phyloP scores from a whole-genome alignment of 2,113 vertebrate genomes.

The Baryphthengus martii region DNA sequence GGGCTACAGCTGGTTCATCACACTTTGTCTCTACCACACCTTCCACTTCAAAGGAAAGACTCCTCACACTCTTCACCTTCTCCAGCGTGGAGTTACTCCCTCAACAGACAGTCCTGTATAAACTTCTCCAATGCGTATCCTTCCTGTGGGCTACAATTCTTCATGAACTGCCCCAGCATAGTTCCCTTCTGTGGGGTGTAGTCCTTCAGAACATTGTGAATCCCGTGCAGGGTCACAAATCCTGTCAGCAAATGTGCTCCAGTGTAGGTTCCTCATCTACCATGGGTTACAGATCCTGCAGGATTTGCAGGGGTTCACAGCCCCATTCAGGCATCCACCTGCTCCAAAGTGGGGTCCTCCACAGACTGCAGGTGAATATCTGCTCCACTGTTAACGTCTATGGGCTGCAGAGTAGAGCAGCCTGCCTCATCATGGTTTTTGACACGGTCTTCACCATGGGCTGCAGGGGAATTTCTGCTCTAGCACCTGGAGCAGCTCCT shows the following conservation, averaged over 20 bases:
- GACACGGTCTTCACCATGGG: too few relatives aligned
- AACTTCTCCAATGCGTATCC: rapidly evolving
- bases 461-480: rapidly evolving
- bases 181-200: too few relatives aligned
- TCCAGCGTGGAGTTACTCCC: rapidly evolving
- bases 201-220: not conserved
- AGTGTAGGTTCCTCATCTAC: not conserved
- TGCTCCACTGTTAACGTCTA: too few relatives aligned
- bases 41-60: not conserved
- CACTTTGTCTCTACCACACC: not conserved
- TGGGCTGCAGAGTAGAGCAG: too few relatives aligned
- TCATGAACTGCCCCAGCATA: too few relatives aligned
- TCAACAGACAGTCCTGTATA: rapidly evolving
- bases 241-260: too few relatives aligned
- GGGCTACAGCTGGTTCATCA: not conserved
- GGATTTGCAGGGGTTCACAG: too few relatives aligned
- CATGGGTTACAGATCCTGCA: not conserved
- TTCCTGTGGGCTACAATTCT: not conserved
- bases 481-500: rapidly evolving
- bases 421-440: too few relatives aligned
- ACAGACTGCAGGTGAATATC: rapidly evolving
- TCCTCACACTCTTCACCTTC: not conserved
- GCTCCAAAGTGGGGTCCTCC: rapidly evolving
- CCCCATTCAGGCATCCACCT: not conserved
- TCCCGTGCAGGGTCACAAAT: not conserved